These are phyloP conservation scores for Cyrtorhinus lividipennis DNA, from an alignment of 1,140 invertebrate species.

Conservation along the genomic window DNA sequence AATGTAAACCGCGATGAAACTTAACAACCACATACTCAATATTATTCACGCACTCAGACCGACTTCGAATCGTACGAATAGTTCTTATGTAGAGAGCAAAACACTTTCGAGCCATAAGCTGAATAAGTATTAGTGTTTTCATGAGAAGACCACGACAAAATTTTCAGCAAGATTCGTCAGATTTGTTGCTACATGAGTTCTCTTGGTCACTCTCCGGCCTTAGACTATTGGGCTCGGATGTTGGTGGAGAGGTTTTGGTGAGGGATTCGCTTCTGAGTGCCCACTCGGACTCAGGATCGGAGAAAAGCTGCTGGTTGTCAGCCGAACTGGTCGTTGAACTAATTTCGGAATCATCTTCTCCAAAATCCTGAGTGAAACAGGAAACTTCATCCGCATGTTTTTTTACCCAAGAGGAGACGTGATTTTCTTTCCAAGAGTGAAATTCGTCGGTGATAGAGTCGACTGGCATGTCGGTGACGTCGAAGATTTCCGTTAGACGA, in stretches of 20 bases:
- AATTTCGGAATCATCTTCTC: constrained; percentile 30
- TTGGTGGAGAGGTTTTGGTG: constrained; percentile 21
- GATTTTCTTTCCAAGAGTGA: not conserved
- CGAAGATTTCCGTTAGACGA: constrained; percentile 75
- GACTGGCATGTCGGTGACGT: constrained; percentile 45
- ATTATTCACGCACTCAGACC: no score
- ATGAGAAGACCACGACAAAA: no score
- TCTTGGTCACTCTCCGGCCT: constrained; percentile 14
- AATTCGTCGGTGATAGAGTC: constrained; percentile 1
- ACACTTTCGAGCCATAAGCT: no score
- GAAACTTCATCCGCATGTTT: constrained; percentile 25
- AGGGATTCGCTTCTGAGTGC: constrained; percentile 29
- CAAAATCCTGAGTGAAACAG: constrained; percentile 32
- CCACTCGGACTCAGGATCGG: constrained; percentile 44
- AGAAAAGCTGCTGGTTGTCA: constrained; percentile 36
- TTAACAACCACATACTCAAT: no score
- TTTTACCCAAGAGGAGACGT: constrained; percentile 14
- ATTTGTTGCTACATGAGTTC: not conserved
- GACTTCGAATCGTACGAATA: no score
- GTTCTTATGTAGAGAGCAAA: no score
- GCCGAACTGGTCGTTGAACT: constrained; percentile 24
- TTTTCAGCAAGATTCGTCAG: not conserved
- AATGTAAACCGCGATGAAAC: no score
- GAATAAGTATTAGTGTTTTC: no score
- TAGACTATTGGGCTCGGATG: not conserved